A percentile compares a stretch with the other conserved stretches of the same genome.
phyloP scores from a whole-genome alignment of 2,888 invertebrate genomes.

The Disparrhopalites patrizii region DNA sequence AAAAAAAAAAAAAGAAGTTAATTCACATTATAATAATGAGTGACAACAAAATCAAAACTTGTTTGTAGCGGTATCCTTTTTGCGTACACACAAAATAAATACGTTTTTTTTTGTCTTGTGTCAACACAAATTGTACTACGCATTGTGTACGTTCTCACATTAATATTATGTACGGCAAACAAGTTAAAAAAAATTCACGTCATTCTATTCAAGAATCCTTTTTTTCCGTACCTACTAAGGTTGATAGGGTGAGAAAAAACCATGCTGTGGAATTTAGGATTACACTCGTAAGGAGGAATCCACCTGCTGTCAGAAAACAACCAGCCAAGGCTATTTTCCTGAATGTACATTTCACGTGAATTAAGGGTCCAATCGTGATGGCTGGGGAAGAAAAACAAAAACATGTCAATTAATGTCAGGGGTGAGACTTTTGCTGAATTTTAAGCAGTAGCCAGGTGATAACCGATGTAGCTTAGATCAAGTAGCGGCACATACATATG shows the following conservation, averaged over 20 bases:
- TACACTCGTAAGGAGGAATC: conserved; percentile 36
- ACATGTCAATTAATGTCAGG: no score
- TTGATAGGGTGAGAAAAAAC: conserved; percentile 38
- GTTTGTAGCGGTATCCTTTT: neutral
- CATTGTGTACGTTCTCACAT: neutral
- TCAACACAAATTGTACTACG: neutral
- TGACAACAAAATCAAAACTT: no score
- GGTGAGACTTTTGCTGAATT: no score
- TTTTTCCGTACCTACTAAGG: conserved; percentile 35
- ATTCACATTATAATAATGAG: no score
- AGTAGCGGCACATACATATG: no score
- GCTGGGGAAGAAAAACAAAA: conserved; percentile 12
- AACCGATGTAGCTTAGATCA: no score
- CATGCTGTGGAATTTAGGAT: conserved; percentile 23
- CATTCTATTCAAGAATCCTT: neutral
- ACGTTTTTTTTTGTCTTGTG: neutral
- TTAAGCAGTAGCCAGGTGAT: no score
- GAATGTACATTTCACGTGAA: conserved; percentile 10
- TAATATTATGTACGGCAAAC: neutral
- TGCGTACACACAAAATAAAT: neutral
- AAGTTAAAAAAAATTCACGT: neutral
- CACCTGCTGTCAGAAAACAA: conserved; percentile 33
- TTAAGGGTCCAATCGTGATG: conserved; percentile 23
- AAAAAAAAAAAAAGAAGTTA: no score
- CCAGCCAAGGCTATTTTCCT: conserved; percentile 34